Base-by-base conservation (phyloP, 2,797 vertebrate species). In the Sebastes cheni region DNA sequence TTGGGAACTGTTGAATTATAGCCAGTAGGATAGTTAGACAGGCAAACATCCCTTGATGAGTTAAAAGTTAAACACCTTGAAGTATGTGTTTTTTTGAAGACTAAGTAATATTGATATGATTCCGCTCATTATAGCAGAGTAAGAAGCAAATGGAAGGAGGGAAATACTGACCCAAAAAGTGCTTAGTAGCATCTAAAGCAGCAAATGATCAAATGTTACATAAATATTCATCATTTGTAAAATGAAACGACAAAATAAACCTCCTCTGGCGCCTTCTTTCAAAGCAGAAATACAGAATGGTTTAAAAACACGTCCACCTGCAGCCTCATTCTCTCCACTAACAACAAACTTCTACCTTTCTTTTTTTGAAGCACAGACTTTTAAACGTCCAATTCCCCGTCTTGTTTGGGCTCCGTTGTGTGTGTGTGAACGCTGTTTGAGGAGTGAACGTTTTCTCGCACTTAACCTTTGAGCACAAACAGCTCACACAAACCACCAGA, bases 381-480 rank as follows among this genome's bases (percentile, higher is more conserved):
- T 62, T n/a, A 61, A 77, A 5, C 0, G 1, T 65, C 59, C 30
- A 50, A 8, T 66, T 69, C 39, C 30, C 36, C 1, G 1, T 12
- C 14, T 10, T 4, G 34, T 39, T 65, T 1, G 9, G 12, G 12
- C 34, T 42, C n/a, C 1, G 4, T 14, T 46, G 25, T 34, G 34
- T 54, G 32, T 27, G 25, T 9, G 7, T 20, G 65, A 67, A 82
- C 7, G 6, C 29, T 22, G 77, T 36, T 6, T 4, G 16, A 67
- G 54, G 18, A 72, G 8, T 0, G 2, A 64, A 22, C 9, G 3
- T 14, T 52, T 73, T 62, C 56, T 14, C 14, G 1, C 34, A n/a
- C 29, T 84, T 80, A 68, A 80, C 77, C 72, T 83, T 12, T 52
- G 10, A 50, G 62, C 67, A 27, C 58, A 52, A 66, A 58, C 30